Evolutionary conservation across 2,797 vertebrate genomes (phyloP).

Genomic region (Coreius guichenoti): DNA sequence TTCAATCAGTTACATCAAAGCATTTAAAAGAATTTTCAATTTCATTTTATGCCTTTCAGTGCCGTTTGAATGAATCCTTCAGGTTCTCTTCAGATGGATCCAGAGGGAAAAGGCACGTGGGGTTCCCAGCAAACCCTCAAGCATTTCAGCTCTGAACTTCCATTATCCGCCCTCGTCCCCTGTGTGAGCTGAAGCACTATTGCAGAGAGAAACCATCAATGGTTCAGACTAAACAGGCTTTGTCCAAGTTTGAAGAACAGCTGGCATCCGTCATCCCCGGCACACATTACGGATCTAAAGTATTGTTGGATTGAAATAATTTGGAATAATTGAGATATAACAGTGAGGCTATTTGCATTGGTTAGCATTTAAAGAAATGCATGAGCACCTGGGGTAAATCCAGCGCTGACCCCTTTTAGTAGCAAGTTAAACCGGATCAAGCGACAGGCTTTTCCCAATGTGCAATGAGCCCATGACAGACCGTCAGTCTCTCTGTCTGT

Average conservation of each 20-base stretch:
- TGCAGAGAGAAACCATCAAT: slow-evolving; percentile 32
- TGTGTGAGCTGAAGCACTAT: slow-evolving; percentile 53
- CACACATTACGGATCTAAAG: slow-evolving; percentile 16
- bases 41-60: slow-evolving; percentile 32
- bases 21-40: slow-evolving; percentile 11
- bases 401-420: background rate
- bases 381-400: slow-evolving; percentile 40
- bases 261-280: background rate
- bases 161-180: slow-evolving; percentile 58
- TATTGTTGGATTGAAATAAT: slow-evolving; percentile 32
- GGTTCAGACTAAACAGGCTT: slow-evolving; percentile 7
- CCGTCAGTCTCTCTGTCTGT: slow-evolving; percentile 31
- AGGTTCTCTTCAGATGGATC: slow-evolving; percentile 28
- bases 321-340: slow-evolving; percentile 40
- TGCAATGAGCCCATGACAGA: slow-evolving; percentile 53
- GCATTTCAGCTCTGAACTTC: slow-evolving; percentile 56
- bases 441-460: slow-evolving; percentile 32
- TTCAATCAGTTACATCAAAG: background rate
- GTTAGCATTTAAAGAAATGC: slow-evolving; percentile 61
- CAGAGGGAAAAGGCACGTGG: slow-evolving; percentile 28
- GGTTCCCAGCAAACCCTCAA: slow-evolving; percentile 48
- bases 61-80: background rate
- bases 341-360: slow-evolving; percentile 45
- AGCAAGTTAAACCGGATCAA: slow-evolving; percentile 11
- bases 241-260: slow-evolving; percentile 13